Conservation (phyloP, 2,113 vertebrate genomes). For the Alligator sinensis region DNA sequence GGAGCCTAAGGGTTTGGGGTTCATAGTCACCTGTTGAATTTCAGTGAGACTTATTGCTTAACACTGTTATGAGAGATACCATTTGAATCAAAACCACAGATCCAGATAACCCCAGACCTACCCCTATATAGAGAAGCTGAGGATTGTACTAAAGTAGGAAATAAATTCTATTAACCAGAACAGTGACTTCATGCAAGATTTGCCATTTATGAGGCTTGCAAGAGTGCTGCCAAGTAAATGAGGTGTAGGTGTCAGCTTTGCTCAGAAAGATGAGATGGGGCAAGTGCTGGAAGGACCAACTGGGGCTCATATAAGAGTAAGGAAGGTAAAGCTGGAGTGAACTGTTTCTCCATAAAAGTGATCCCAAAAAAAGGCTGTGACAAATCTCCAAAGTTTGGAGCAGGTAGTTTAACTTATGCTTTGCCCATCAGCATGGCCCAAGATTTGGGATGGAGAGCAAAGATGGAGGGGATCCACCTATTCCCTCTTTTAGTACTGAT, state of each 20-base stretch:
- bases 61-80: no score
- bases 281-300: not conserved
- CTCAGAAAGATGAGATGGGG: not conserved
- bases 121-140: no score
- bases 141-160: no score
- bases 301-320: not conserved
- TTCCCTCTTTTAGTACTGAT: accelerated
- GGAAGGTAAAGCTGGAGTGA: not conserved
- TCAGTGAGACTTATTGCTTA: not conserved
- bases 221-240: not conserved
- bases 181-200: no score
- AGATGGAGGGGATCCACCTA: not conserved
- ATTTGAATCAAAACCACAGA: no score
- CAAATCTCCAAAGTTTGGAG: not conserved
- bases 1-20: not conserved
- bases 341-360: not conserved
- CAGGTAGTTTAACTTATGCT: not conserved
- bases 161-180: no score
- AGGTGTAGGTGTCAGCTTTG: not conserved
- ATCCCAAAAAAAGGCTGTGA: not conserved
- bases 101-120: no score
- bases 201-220: not conserved
- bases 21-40: not conserved
- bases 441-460: not conserved
- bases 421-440: not conserved